These are phyloP conservation scores for Amazona vittata DNA, from an alignment of 2,113 vertebrate genomes.

Conservation along the genomic window DNA sequence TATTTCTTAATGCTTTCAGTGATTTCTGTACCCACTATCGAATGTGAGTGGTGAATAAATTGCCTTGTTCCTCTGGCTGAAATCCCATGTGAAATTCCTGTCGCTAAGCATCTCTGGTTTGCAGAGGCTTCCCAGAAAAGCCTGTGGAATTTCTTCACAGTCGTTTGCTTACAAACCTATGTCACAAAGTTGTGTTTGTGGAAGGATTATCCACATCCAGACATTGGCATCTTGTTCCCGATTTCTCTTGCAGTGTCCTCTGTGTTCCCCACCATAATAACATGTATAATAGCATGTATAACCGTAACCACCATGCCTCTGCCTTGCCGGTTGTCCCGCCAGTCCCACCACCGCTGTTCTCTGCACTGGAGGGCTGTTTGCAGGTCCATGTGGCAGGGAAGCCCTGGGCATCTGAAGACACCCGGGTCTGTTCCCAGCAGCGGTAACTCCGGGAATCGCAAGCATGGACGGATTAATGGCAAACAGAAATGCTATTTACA, in stretches of 20 bases:
- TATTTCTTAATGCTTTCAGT: background rate
- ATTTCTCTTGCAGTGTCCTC: background rate
- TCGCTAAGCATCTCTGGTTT: background rate
- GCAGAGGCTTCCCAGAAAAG: background rate
- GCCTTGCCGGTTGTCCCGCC: background rate
- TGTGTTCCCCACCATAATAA: no score
- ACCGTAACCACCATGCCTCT: background rate
- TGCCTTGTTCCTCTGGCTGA: background rate
- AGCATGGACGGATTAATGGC: background rate
- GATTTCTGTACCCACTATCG: background rate
- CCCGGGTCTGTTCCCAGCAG: background rate
- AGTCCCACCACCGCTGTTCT: background rate
- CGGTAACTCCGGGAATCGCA: background rate
- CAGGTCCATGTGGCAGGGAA: background rate
- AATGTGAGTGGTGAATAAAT: background rate
- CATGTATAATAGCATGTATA: no score
- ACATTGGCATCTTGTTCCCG: background rate
- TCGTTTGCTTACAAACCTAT: rapidly evolving
- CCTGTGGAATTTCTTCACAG: background rate
- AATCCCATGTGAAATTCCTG: background rate
- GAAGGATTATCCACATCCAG: background rate
- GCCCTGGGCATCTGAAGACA: background rate
- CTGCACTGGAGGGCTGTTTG: background rate
- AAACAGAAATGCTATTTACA: background rate
- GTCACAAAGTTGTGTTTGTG: background rate